Evolutionary conservation across 2,888 invertebrate species (phyloP).

Genomic region (Ceramica pisi): DNA sequence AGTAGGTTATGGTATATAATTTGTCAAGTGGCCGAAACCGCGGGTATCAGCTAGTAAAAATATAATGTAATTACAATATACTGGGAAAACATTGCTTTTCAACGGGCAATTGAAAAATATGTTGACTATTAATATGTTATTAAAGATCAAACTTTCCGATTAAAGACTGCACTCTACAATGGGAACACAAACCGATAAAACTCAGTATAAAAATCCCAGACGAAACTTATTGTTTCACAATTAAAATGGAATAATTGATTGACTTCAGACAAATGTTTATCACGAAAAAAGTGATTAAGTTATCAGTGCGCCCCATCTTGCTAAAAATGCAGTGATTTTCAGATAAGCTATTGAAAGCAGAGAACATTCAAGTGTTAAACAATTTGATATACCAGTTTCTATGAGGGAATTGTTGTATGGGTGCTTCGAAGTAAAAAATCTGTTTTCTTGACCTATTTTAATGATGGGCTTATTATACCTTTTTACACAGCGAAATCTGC

Average conservation of each 20-base stretch:
- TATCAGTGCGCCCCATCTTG: constrained; percentile 18
- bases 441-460: constrained; percentile 11
- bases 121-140: neutral
- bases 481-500: neutral
- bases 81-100: neutral
- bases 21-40: too few species aligned
- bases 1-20: too few species aligned
- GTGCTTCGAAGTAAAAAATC: neutral
- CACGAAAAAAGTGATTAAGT: constrained; percentile 13
- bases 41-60: too few species aligned
- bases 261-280: constrained; percentile 16
- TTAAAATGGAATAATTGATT: constrained; percentile 21
- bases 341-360: neutral
- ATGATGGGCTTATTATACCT: neutral
- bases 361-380: too few species aligned
- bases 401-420: neutral
- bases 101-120: neutral
- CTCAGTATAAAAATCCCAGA: neutral
- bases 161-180: neutral
- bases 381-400: neutral
- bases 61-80: neutral
- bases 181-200: neutral
- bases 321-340: constrained; percentile 1
- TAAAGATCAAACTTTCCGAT: neutral
- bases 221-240: constrained; percentile 25